Evolutionary conservation across 2,888 invertebrate genomes (phyloP).

Genomic region (Epistrophe eligans): DNA sequence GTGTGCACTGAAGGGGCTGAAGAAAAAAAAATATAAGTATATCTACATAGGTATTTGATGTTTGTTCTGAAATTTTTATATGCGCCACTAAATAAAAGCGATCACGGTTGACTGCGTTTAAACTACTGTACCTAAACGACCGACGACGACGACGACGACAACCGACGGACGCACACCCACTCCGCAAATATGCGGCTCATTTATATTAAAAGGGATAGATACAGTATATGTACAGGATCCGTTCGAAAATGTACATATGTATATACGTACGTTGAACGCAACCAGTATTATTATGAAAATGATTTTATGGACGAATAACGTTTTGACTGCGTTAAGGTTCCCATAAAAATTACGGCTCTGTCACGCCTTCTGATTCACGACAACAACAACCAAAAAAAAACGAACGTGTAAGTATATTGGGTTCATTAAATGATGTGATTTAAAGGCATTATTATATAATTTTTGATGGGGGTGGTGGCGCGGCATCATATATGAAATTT

Average conservation of each 20-base stretch:
- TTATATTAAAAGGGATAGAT: slow-evolving; percentile 18
- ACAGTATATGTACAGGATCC: slow-evolving; percentile 53
- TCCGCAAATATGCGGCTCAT: slow-evolving; percentile 40
- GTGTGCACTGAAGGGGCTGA: slow-evolving; percentile 12
- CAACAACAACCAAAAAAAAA: background rate
- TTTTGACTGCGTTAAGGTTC: slow-evolving; percentile 74
- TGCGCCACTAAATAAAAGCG: slow-evolving; percentile 72
- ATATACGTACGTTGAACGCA: slow-evolving; percentile 8
- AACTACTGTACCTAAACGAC: slow-evolving; percentile 22
- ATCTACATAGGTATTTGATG: no score
- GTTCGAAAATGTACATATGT: background rate
- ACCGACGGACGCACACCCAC: slow-evolving; percentile 62
- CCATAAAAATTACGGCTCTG: slow-evolving; percentile 74
- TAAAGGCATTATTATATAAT: slow-evolving; percentile 19
- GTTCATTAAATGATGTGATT: slow-evolving; percentile 66
- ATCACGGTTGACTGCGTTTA: slow-evolving; percentile 72
- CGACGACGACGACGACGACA: background rate
- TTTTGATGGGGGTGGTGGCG: slow-evolving; percentile 33
- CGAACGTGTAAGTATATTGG: slow-evolving; percentile 29
- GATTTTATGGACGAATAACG: slow-evolving; percentile 75
- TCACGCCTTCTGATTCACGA: slow-evolving; percentile 76
- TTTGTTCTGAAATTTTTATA: slow-evolving; percentile 70
- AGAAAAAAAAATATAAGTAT: slow-evolving; percentile 19
- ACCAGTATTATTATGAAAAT: slow-evolving; percentile 62
- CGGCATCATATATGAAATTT: slow-evolving; percentile 1